Evolutionary conservation across 2,888 invertebrate genomes (phyloP).

Genomic region (Azorinus chamasolen): DNA sequence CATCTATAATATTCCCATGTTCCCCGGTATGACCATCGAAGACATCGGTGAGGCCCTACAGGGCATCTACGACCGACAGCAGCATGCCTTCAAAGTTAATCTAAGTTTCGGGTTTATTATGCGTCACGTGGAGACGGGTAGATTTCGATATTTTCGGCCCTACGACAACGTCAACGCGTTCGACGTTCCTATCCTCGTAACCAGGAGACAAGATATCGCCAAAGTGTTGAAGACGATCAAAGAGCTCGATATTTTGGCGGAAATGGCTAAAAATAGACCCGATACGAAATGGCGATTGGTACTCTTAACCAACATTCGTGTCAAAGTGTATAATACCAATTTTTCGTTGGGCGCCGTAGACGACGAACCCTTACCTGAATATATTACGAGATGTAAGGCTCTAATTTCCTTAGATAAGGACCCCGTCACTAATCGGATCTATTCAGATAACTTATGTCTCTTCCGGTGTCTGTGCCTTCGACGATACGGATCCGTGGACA

Average conservation of each 20-base stretch:
- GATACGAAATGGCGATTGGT: conserved; percentile 31
- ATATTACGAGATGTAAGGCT: background rate
- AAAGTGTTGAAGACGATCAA: conserved; percentile 11
- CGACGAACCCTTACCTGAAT: conserved; percentile 2
- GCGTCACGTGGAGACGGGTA: too few relatives aligned
- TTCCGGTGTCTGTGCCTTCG: conserved; percentile 1
- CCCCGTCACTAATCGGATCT: background rate
- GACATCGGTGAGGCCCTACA: conserved; percentile 31
- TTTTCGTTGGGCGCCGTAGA: conserved; percentile 5
- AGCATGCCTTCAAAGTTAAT: too few relatives aligned
- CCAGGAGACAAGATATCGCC: conserved; percentile 10
- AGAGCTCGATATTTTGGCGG: conserved; percentile 14
- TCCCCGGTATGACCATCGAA: conserved; percentile 26
- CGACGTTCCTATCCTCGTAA: conserved; percentile 20
- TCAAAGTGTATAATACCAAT: conserved; percentile 6
- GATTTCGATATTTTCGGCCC: conserved; percentile 24
- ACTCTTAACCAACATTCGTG: conserved; percentile 18
- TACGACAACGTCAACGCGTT: conserved; percentile 29
- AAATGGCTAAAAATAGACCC: conserved; percentile 18
- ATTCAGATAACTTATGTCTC: conserved; percentile 2
- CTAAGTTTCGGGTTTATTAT: too few relatives aligned
- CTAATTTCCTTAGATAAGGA: conserved; percentile 2
- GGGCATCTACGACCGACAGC: conserved; percentile 27
- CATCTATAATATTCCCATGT: conserved; percentile 30
- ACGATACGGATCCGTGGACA: background rate